phyloP scores from a whole-genome alignment of 2,888 invertebrate species.

The Andrena bicolor region DNA sequence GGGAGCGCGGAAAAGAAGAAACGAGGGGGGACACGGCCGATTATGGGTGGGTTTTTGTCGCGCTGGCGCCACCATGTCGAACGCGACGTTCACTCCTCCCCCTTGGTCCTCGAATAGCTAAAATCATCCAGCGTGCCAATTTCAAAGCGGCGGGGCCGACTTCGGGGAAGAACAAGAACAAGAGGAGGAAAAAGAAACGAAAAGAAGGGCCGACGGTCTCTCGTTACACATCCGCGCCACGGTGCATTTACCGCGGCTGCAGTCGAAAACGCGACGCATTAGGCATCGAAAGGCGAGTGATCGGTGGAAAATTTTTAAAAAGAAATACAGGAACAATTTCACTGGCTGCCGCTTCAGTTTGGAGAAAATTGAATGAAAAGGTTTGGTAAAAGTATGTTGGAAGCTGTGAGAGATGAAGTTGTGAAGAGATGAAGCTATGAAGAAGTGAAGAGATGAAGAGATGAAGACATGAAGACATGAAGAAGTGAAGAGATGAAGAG shows the following conservation, averaged over 20 bases:
- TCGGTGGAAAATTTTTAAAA: not conserved
- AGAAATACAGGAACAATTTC: too few relatives aligned
- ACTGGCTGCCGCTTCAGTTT: too few relatives aligned
- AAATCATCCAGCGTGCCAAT: constrained; percentile 74
- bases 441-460: too few relatives aligned
- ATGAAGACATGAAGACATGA: too few relatives aligned
- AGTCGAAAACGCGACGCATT: constrained; percentile 25
- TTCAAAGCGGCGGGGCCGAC: constrained; percentile 57
- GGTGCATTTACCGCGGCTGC: constrained; percentile 57
- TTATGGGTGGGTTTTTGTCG: constrained; percentile 75
- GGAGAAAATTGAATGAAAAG: too few relatives aligned
- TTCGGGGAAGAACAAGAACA: constrained; percentile 19
- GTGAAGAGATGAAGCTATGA: too few relatives aligned
- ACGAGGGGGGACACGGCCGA: constrained; percentile 71
- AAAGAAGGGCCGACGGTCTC: constrained; percentile 42
- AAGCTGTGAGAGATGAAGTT: too few relatives aligned
- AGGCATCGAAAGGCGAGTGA: not conserved
- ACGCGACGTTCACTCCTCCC: constrained; percentile 33
- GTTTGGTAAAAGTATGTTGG: too few relatives aligned
- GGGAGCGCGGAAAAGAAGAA: constrained; percentile 6
- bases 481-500: too few relatives aligned
- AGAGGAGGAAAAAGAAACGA: constrained; percentile 7
- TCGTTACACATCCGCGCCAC: constrained; percentile 63
- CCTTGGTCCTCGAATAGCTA: constrained; percentile 58
- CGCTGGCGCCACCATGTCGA: constrained; percentile 77